Base-by-base conservation (phyloP, 2,888 invertebrate genomes). In the Tenthredo livida region DNA sequence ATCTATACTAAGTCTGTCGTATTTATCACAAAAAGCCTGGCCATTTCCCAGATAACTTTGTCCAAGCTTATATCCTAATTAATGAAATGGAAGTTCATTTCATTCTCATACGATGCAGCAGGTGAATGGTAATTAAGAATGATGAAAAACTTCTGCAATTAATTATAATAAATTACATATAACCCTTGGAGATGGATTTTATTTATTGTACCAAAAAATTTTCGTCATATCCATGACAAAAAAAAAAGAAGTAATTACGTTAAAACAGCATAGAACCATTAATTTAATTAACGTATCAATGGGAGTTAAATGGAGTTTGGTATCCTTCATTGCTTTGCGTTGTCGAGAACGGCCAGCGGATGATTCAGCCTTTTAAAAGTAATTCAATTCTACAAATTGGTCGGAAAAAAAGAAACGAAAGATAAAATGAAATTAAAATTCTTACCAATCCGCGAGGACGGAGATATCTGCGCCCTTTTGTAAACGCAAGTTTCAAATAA, bases 201-300 rank as follows among this genome's bases (percentile, higher is more conserved):
- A n/a, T 54, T 54, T 54, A 5, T 54, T 21, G 4, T 10, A 10
- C 25, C 7, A 0, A 12, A 25, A 61, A 25, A 25, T 61, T 61
- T 25, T 12, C 25, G 25, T 61, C 25, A 25, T 9, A 15, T 47
- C 10, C 6, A 10, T 12, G 61, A 61, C 10, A 2, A 61, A 25
- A 61, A 25, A 12, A 61, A 4, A 37, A 37, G 7, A 4, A 61
- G 61, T 61, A 61, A 61, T 61, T 12, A 25, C 61, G 21, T 61
- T 61, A 12, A 61, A 61, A 61, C 61, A 25, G 25, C 17, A 29
- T 25, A 70, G 29, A n/a, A 17, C 9, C 70, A 40, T 70, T 40
- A 70, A 70, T 40, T 70, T 70, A 70, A 70, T 70, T 40, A 70
- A 70, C 70, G 70, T 70, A 37, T 70, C 70, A 70, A 70, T 70